A percentile compares a stretch with the other conserved stretches of the same genome.
Evolutionary conservation across 2,113 vertebrate genomes (phyloP).

Genomic region (Chroicocephalus ridibundus): DNA sequence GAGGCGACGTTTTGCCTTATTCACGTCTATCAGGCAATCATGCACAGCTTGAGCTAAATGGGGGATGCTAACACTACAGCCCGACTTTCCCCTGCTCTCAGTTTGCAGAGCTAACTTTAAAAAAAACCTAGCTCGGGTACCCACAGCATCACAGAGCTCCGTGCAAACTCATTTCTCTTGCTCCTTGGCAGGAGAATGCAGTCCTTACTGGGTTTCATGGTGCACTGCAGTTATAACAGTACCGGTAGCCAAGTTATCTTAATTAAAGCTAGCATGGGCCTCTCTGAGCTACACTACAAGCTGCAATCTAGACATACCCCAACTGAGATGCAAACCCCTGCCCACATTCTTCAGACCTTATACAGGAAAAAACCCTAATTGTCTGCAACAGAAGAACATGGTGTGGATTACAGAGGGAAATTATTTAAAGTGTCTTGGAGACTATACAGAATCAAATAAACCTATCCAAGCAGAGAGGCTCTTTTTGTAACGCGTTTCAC

Average conservation of each 20-base stretch:
- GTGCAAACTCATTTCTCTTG: not conserved
- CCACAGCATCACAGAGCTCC: not conserved
- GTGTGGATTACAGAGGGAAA: slow-evolving; percentile 31
- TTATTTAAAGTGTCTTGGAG: slow-evolving; percentile 29
- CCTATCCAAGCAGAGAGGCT: not conserved
- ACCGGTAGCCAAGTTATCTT: slow-evolving; percentile 33
- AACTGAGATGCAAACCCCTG: not conserved
- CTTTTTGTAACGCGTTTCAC: not conserved
- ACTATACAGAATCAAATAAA: slow-evolving; percentile 21
- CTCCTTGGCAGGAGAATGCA: not conserved
- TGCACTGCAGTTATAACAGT: not conserved
- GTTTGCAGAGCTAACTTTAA: not conserved
- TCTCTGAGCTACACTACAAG: not conserved
- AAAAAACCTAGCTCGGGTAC: not conserved
- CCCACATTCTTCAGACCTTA: not conserved
- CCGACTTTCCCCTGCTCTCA: not conserved
- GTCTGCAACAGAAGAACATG: slow-evolving; percentile 38
- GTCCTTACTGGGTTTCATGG: not conserved
- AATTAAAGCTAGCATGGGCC: slow-evolving; percentile 23
- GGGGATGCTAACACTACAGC: not conserved
- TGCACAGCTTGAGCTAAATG: not conserved
- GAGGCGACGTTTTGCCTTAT: not conserved
- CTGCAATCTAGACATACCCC: not conserved
- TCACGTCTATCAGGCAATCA: not conserved
- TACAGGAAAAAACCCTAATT: slow-evolving; percentile 1